Base-by-base conservation (phyloP, 2,888 invertebrate species). In the Horisme vitalbata region DNA sequence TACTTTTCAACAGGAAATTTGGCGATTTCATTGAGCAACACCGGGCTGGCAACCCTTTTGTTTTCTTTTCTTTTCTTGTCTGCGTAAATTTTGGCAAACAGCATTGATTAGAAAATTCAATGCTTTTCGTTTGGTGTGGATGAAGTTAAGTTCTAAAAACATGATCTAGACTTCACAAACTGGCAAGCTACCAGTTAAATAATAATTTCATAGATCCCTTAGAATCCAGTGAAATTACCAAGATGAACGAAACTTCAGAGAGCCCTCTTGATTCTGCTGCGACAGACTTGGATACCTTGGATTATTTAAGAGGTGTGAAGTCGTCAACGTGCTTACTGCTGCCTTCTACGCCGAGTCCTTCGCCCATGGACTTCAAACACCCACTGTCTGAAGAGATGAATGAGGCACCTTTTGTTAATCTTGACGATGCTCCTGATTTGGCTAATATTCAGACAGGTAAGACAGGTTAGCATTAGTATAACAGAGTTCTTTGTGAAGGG, bases 291-390 rank as follows among this genome's bases (percentile, higher is more conserved):
- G 86, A 85, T 48, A 70, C 81, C 45, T 73, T 83, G 62, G 86
- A 86, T 58, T 89, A 86, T 63, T 75, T 89, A 45, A 81, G 82
- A 21, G 94, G 93, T 48, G 93, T 93, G 53, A 91, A 92, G 59
- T 92, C 93, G 1, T 93, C 94, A 35, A 93, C 92, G 59, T 94
- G 93, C 67, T 90, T 93, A 28, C 79, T 94, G 26, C 71, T 94
- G 26, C 85, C 91, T 11, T 75, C 77, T 31, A 93, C 92, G 15
- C 93, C 93, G 4, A 92, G 91, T 34, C 92, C 92, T 0, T 90
- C 92, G n/a, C 87, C 89, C 7, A 73, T 90, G 33, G 91, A 91
- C 41, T 91, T 92, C 55, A 90, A 91, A 44, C 92, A 92, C 70
- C 92, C 92, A 13, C 73, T 92, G 0, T 90, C 91, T 4, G 91